phyloP scores from a whole-genome alignment of 1,140 invertebrate species.

The Bombyx mori region ASM3026992v2 NC_085120.1:10233001-10233500 shows the following conservation, averaged over 20 bases:
- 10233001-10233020: no score
- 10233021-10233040: no score
- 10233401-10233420: constrained; percentile 51
- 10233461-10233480: constrained; percentile 16
- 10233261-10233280: constrained; percentile 12
- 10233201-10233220: not conserved
- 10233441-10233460: constrained; percentile 12
- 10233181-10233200: not conserved
- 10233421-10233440: constrained; percentile 45
- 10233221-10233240: constrained; percentile 12
- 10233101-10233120: not conserved
- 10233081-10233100: not conserved
- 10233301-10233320: constrained; percentile 26
- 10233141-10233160: not conserved
- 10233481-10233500: constrained; percentile 9
- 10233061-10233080: no score
- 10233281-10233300: constrained; percentile 17
- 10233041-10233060: no score
- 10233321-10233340: constrained; percentile 63
- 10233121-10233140: not conserved
- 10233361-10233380: constrained; percentile 58
- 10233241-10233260: constrained; percentile 4
- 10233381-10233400: constrained; percentile 65
- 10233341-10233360: constrained; percentile 53
- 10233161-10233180: not conserved